Percentiles rank a stretch among this genome's conserved stretches.
Evolutionary conservation across 2,888 invertebrate genomes (phyloP).

Genomic region (Arge pagana): DNA sequence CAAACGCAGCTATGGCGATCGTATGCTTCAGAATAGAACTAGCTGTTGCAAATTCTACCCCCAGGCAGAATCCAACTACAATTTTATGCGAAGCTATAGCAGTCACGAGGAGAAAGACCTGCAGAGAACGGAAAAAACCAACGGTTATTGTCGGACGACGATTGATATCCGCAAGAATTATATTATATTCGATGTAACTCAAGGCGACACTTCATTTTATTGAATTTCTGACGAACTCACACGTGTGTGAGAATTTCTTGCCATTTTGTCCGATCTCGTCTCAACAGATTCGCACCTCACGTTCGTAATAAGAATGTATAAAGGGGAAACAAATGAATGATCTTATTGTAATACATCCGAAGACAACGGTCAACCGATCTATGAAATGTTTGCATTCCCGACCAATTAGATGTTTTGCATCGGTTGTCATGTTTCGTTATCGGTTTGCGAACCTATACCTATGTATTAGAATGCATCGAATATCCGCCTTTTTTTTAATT

Average conservation of each 20-base stretch:
- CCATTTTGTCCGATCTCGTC: too few relatives aligned
- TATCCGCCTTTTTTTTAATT: too few relatives aligned
- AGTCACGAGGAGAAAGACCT: conserved; percentile 70
- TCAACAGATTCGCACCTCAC: too few relatives aligned
- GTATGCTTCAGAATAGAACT: conserved; percentile 62
- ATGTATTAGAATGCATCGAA: too few relatives aligned
- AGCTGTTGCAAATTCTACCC: conserved; percentile 69
- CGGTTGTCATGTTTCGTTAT: too few relatives aligned
- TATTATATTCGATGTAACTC: not conserved
- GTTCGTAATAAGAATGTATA: too few relatives aligned
- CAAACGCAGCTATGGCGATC: conserved; percentile 67
- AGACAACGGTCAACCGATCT: too few relatives aligned
- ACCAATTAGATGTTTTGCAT: too few relatives aligned
- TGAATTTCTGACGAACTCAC: not conserved
- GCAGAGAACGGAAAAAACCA: conserved; percentile 38
- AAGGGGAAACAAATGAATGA: too few relatives aligned
- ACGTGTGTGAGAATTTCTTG: not conserved
- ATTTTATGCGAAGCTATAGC: conserved; percentile 81
- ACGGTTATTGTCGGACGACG: not conserved
- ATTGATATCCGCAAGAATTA: not conserved
- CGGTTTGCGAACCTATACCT: too few relatives aligned
- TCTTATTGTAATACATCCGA: too few relatives aligned
- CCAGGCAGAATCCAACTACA: conserved; percentile 81
- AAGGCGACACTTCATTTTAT: not conserved
- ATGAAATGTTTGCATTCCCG: too few relatives aligned